Conservation (phyloP, 1,140 invertebrate genomes). For the Nasonia vitripennis region DNA sequence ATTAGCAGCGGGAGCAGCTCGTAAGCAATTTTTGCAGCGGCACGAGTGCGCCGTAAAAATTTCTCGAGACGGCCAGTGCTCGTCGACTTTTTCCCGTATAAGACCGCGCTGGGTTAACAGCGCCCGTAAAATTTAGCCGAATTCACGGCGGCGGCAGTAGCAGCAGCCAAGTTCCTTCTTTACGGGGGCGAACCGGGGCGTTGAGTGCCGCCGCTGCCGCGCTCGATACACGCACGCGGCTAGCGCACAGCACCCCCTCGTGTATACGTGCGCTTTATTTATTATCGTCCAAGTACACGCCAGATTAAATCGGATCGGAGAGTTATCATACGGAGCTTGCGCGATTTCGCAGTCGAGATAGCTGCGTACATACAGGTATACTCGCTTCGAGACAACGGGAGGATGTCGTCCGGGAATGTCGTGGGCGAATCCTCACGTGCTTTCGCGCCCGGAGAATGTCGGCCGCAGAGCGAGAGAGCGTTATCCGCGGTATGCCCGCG, state of each 20-base stretch:
- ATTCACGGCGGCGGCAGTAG: background rate
- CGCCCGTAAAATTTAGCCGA: constrained; percentile 41
- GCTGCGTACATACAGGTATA: background rate
- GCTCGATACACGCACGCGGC: constrained; percentile 17
- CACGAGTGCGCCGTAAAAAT: constrained; percentile 24
- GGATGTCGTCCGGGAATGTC: constrained; percentile 1
- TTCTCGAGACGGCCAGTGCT: background rate
- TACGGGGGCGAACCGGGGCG: background rate
- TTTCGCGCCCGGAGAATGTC: constrained; percentile 7
- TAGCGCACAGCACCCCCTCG: background rate
- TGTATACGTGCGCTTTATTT: constrained; percentile 13
- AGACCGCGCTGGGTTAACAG: constrained; percentile 9
- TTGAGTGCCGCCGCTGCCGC: background rate
- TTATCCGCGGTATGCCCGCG: constrained; percentile 7
- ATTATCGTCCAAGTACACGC: constrained; percentile 1
- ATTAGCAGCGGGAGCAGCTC: background rate
- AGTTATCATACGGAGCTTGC: background rate
- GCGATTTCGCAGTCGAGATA: background rate
- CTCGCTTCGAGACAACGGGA: background rate
- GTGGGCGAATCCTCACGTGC: constrained; percentile 35
- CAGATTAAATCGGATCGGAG: constrained; percentile 24
- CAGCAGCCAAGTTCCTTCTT: constrained; percentile 4
- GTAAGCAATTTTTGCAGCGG: background rate
- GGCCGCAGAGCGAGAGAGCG: background rate
- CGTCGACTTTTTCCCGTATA: constrained; percentile 14